Conservation (phyloP, 2,113 vertebrate species). For the Cyprinodon tularosa region DNA sequence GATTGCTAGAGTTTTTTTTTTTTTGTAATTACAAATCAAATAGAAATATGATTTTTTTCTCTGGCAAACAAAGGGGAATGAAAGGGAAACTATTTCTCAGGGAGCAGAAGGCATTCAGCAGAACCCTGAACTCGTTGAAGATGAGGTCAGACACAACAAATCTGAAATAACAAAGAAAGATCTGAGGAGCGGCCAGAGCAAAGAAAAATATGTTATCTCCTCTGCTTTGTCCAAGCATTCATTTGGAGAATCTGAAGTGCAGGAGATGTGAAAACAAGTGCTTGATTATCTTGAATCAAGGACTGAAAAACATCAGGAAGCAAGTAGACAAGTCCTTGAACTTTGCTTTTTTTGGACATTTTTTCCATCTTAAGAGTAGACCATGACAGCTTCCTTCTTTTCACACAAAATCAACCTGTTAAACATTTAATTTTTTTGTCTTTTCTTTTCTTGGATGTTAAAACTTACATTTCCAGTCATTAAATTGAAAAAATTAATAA, state of each 20-base stretch:
- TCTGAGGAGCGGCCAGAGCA: constrained; percentile 26
- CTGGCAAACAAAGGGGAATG: no score
- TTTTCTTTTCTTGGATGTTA: background rate
- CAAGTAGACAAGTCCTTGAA: constrained; percentile 11
- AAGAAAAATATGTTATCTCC: constrained; percentile 35
- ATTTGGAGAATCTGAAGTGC: constrained; percentile 34
- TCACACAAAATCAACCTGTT: constrained; percentile 32
- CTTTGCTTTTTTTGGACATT: constrained; percentile 29
- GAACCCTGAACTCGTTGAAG: no score
- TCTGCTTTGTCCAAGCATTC: constrained; percentile 30
- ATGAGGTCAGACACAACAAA: no score
- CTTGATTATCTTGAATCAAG: constrained; percentile 33
- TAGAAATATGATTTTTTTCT: no score
- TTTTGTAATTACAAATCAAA: no score
- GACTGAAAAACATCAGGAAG: constrained; percentile 8
- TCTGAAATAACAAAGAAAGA: constrained; percentile 43
- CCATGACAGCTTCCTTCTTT: constrained; percentile 53
- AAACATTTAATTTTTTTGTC: no score
- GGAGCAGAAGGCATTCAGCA: no score
- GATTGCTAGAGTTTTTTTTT: no score
- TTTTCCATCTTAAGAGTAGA: constrained; percentile 42
- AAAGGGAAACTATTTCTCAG: no score
- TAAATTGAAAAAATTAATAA: background rate
- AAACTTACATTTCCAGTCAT: background rate
- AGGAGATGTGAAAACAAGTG: constrained; percentile 50